Conservation (phyloP, 1,140 invertebrate genomes). For the Ladona fulva region DNA sequence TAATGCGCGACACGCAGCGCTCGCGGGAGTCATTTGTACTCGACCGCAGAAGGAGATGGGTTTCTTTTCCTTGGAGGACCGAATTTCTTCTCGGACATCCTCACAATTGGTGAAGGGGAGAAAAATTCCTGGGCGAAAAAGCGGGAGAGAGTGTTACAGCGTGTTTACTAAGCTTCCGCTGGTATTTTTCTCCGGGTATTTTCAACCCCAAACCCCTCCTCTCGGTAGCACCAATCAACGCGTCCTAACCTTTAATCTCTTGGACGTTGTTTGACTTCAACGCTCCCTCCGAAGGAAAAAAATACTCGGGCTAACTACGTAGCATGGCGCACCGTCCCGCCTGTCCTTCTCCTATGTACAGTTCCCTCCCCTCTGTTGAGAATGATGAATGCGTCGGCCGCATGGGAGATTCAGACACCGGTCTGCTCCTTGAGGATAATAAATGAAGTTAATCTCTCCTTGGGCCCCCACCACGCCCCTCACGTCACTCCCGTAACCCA, state of each 20-base stretch:
- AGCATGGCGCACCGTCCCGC: neutral
- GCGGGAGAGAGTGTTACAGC: neutral
- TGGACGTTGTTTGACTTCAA: neutral
- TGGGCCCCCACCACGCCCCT: neutral
- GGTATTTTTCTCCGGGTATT: neutral
- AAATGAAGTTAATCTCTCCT: slow-evolving; percentile 9
- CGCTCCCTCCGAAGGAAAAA: neutral
- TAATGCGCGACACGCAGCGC: too few species aligned
- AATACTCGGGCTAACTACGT: neutral
- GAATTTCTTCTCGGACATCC: too few species aligned
- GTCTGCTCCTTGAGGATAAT: neutral
- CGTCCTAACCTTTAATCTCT: neutral
- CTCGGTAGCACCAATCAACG: neutral
- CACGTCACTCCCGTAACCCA: neutral
- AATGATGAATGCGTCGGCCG: neutral
- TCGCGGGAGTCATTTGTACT: too few species aligned
- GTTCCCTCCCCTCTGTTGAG: neutral
- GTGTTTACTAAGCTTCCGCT: neutral
- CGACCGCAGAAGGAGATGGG: too few species aligned
- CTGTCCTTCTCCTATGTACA: neutral
- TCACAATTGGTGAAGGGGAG: too few species aligned
- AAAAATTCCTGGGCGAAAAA: neutral
- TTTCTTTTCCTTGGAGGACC: too few species aligned
- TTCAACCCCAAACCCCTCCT: neutral
- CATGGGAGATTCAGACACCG: neutral